phyloP scores from a whole-genome alignment of 2,113 vertebrate genomes.

The Pangasianodon gigas region DNA sequence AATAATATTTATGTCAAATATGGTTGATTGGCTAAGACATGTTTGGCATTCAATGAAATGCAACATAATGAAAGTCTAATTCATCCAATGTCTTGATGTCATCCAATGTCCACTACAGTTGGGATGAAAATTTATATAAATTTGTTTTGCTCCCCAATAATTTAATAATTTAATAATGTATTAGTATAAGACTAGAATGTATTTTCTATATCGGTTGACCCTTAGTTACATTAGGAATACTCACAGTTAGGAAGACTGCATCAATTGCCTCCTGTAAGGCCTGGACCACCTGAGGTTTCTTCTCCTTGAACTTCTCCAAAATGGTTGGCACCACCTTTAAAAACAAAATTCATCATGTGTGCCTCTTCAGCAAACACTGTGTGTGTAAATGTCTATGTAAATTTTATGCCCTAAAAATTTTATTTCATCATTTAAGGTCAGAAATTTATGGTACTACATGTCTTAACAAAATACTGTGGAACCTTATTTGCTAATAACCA shows the following conservation, averaged over 20 bases:
- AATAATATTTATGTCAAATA: background rate
- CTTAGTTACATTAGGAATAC: constrained; percentile 54
- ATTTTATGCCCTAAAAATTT: background rate
- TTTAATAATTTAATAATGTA: background rate
- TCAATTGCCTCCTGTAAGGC: constrained; percentile 95
- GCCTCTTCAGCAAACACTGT: background rate
- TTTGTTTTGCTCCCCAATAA: background rate
- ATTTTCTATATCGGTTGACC: background rate
- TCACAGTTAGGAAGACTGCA: constrained; percentile 94
- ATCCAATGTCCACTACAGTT: background rate
- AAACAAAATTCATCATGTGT: constrained; percentile 23
- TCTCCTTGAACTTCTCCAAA: constrained; percentile 98
- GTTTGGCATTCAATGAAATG: background rate
- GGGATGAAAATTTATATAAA: background rate
- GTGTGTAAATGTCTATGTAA: background rate
- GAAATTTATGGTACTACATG: background rate
- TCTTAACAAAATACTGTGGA: background rate
- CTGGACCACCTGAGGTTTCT: constrained; percentile 95
- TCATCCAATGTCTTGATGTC: background rate
- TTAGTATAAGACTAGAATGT: background rate
- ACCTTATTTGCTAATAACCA: background rate
- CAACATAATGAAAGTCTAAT: background rate
- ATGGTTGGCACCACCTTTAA: constrained; percentile 92
- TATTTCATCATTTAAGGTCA: background rate
- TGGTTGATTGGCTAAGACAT: background rate